A percentile compares a stretch with the other conserved stretches of the same genome.
Evolutionary conservation across 2,888 invertebrate species (phyloP).

Genomic region (Linnaemya tessellans): DNA sequence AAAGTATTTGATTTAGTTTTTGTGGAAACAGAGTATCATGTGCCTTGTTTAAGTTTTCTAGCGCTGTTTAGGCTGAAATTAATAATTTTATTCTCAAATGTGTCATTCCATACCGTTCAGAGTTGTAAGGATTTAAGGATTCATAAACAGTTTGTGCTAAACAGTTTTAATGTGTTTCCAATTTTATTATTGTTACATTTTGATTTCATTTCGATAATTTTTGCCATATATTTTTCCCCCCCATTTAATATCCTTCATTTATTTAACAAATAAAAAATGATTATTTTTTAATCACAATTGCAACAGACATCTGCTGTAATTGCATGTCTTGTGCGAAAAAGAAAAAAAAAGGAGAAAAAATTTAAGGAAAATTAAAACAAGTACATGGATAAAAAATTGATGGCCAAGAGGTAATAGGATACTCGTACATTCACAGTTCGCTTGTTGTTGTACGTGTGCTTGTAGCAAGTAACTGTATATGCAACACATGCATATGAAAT

Average conservation of each 20-base stretch:
- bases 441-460: not conserved
- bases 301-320: constrained; percentile 68
- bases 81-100: too few species aligned
- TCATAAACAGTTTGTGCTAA: not conserved
- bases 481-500: constrained; percentile 47
- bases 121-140: too few species aligned
- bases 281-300: constrained; percentile 30
- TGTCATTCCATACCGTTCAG: too few species aligned
- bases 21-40: too few species aligned
- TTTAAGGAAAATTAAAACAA: not conserved
- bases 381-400: not conserved
- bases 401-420: not conserved
- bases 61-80: too few species aligned
- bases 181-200: not conserved
- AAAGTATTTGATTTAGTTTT: too few species aligned
- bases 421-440: not conserved
- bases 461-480: not conserved
- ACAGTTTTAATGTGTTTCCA: not conserved
- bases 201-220: constrained; percentile 1
- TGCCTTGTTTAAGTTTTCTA: too few species aligned
- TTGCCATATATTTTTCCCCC: not conserved
- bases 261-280: not conserved
- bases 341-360: not conserved
- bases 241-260: not conserved
- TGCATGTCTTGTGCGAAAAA: constrained; percentile 55